Conservation (phyloP, 2,888 invertebrate species). For the Idaea straminata region DNA sequence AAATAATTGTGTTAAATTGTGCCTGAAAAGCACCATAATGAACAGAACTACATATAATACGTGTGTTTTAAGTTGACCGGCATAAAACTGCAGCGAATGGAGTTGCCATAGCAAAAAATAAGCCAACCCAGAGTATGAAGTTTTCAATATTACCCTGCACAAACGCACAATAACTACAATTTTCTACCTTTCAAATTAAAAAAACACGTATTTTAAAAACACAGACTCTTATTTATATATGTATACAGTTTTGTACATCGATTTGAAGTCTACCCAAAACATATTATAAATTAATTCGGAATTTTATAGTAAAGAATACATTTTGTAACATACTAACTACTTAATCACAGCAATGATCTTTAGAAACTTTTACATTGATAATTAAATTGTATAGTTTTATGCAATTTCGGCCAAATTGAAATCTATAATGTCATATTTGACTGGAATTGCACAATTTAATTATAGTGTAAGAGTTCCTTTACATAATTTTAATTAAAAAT, state of each 20-base stretch:
- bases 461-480: background rate
- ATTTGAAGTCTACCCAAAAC: conserved; percentile 23
- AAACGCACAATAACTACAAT: background rate
- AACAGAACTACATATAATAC: conserved; percentile 25
- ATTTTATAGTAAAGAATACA: conserved; percentile 48
- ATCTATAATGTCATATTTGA: background rate
- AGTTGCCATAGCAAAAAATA: background rate
- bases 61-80: background rate
- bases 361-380: background rate
- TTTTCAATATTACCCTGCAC: no score
- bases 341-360: conserved; percentile 60
- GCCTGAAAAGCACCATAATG: conserved; percentile 40
- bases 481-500: conserved; percentile 9
- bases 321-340: conserved; percentile 48
- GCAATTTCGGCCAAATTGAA: background rate
- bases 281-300: conserved; percentile 11
- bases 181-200: background rate
- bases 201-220: conserved; percentile 8
- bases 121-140: no score
- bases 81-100: background rate
- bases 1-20: conserved; percentile 45
- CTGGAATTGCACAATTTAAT: background rate
- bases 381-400: conserved; percentile 21
- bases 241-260: conserved; percentile 40
- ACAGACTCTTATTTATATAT: conserved; percentile 20